These are phyloP conservation scores for Hozukius guyotensis DNA, from an alignment of 2,797 vertebrate species.

Conservation along the genomic window DNA sequence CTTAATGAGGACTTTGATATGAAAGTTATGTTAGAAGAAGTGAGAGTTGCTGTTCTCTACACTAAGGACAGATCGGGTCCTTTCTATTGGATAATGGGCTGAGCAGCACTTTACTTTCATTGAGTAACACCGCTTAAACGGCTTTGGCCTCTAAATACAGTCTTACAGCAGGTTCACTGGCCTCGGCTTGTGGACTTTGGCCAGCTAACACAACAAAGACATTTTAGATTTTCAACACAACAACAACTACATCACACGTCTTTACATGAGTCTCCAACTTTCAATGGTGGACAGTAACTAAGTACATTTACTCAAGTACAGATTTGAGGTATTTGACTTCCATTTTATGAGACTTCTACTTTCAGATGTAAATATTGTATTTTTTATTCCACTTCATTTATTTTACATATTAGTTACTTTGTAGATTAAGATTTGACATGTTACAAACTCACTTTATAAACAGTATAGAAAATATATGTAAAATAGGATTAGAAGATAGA, in stretches of 20 bases:
- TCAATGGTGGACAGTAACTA: background rate
- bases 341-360: background rate
- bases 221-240: background rate
- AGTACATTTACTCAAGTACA: background rate
- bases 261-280: background rate
- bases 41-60: background rate
- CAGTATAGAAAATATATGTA: background rate
- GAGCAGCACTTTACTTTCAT: constrained; percentile 34
- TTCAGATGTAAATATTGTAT: background rate
- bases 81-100: constrained; percentile 45
- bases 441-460: background rate
- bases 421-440: background rate
- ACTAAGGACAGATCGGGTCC: background rate
- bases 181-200: constrained; percentile 24
- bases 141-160: constrained; percentile 53
- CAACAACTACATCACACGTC: background rate
- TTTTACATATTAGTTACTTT: background rate
- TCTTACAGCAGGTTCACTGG: constrained; percentile 23
- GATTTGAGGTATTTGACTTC: background rate
- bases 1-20: background rate
- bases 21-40: background rate
- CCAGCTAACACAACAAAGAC: constrained; percentile 1
- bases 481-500: background rate
- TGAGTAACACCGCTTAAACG: constrained; percentile 39
- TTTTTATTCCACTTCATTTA: background rate